phyloP scores from a whole-genome alignment of 2,888 invertebrate genomes.

The Neuroscelio doddi region DNA sequence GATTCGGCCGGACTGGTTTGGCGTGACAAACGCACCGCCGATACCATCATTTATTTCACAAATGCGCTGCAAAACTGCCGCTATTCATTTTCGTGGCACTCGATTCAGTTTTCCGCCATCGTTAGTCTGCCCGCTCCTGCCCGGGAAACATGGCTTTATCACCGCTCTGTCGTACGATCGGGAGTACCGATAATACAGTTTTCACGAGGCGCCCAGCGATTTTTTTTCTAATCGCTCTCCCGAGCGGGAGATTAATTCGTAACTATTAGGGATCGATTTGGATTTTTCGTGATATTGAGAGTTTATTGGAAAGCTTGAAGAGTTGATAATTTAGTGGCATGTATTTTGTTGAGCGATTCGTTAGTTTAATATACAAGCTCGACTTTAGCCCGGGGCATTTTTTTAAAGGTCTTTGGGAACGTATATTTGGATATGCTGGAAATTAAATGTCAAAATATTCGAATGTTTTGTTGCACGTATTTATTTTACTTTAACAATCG shows the following conservation, averaged over 20 bases:
- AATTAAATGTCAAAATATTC: too few relatives aligned
- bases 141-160: conserved; percentile 40
- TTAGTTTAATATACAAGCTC: not conserved
- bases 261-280: conserved; percentile 9
- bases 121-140: conserved; percentile 58
- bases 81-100: conserved; percentile 71
- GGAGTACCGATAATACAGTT: conserved; percentile 46
- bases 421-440: too few relatives aligned
- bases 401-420: too few relatives aligned
- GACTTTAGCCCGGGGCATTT: too few relatives aligned
- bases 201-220: conserved; percentile 26
- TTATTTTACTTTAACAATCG: too few relatives aligned
- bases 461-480: too few relatives aligned
- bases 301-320: not conserved
- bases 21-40: conserved; percentile 71
- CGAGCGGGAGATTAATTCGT: conserved; percentile 11
- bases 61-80: conserved; percentile 72
- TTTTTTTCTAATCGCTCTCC: conserved; percentile 25
- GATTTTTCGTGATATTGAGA: not conserved
- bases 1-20: conserved; percentile 44
- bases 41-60: conserved; percentile 73
- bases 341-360: not conserved
- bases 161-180: conserved; percentile 37
- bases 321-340: not conserved
- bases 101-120: conserved; percentile 69